Conservation (phyloP, 2,113 vertebrate genomes). For the Halcyon senegalensis region DNA sequence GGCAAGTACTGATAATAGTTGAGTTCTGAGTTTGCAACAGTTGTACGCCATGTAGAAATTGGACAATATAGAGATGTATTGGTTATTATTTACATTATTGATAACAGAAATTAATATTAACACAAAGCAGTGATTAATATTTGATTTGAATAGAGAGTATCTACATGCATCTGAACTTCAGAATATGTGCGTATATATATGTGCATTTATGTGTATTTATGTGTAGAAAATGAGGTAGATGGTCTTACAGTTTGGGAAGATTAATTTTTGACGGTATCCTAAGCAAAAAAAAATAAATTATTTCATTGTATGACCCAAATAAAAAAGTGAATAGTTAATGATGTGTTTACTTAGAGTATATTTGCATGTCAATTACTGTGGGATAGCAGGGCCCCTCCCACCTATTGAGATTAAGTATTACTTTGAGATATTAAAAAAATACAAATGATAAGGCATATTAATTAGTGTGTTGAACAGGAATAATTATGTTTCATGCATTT, state of each 20-base stretch:
- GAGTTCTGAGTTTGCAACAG: background rate
- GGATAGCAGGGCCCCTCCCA: background rate
- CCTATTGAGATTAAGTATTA: slow-evolving; percentile 9
- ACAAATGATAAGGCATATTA: background rate
- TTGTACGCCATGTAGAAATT: background rate
- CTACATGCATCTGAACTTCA: background rate
- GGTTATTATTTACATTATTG: background rate
- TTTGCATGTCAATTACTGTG: background rate
- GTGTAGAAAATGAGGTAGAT: background rate
- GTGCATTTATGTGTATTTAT: background rate
- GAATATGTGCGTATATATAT: background rate
- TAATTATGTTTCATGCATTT: background rate
- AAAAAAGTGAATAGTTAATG: background rate
- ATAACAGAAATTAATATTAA: background rate
- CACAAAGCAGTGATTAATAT: background rate
- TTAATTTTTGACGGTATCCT: background rate
- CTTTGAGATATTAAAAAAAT: background rate
- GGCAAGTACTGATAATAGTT: slow-evolving; percentile 62
- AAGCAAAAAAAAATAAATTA: background rate
- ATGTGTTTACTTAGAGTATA: background rate
- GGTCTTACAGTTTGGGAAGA: background rate
- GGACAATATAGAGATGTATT: background rate
- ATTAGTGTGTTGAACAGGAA: background rate
- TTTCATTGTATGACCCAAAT: background rate
- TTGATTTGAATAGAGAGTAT: background rate